A percentile compares a stretch with the other conserved stretches of the same genome.
Evolutionary conservation across 2,888 invertebrate species (phyloP).

Genomic region (Endomychus coccineus): DNA sequence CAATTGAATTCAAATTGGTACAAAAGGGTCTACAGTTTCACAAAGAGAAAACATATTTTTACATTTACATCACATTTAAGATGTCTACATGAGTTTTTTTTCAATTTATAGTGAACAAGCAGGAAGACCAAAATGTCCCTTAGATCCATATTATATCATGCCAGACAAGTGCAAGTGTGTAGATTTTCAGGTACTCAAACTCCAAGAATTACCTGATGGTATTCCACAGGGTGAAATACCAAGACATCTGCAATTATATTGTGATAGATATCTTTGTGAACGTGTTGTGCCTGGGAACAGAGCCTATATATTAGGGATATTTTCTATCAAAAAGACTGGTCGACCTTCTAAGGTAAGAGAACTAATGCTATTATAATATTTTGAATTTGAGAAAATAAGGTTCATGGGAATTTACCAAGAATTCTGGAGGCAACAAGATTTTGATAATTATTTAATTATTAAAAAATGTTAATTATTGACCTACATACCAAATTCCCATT

Average conservation of each 20-base stretch:
- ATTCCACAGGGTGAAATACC: slow-evolving; percentile 98
- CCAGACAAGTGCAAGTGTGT: slow-evolving; percentile 97
- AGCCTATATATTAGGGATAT: slow-evolving; percentile 89
- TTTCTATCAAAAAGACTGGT: slow-evolving; percentile 85
- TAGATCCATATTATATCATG: slow-evolving; percentile 97
- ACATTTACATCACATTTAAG: too few relatives aligned
- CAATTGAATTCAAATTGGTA: too few relatives aligned
- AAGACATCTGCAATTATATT: slow-evolving; percentile 88
- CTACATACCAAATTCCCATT: too few relatives aligned
- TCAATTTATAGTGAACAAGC: slow-evolving; percentile 75
- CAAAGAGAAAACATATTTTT: too few relatives aligned
- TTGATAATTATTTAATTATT: too few relatives aligned
- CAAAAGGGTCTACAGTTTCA: too few relatives aligned
- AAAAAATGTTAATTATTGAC: too few relatives aligned
- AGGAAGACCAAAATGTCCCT: slow-evolving; percentile 85
- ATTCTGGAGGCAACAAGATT: too few relatives aligned
- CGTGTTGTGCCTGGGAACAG: slow-evolving; percentile 93
- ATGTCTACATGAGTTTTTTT: too few relatives aligned
- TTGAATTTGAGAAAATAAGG: too few relatives aligned
- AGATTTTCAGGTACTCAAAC: slow-evolving; percentile 95
- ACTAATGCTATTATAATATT: too few relatives aligned
- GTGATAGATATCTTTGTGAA: slow-evolving; percentile 91
- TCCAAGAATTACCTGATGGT: slow-evolving; percentile 92
- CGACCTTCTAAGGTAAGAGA: slow-evolving; percentile 54
- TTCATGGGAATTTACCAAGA: too few relatives aligned